Evolutionary conservation across 2,113 vertebrate genomes (phyloP).

Genomic region (Sisor rabdophorus): DNA sequence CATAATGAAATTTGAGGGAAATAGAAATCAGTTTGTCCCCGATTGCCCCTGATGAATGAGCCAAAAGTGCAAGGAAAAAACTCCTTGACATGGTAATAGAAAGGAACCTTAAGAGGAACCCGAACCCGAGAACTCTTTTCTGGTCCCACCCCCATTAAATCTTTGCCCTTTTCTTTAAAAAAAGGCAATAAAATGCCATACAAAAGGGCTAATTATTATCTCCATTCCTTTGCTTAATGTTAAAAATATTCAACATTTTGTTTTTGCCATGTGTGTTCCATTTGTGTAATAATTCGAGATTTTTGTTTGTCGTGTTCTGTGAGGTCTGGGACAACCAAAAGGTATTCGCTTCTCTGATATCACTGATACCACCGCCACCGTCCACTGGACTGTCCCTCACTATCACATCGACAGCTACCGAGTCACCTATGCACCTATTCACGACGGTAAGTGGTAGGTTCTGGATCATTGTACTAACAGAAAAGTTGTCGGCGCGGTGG

Average conservation of each 20-base stretch:
- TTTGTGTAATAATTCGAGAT: not conserved
- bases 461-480: not conserved
- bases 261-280: not conserved
- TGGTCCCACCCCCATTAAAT: too few species aligned
- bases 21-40: too few species aligned
- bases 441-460: conserved; percentile 4
- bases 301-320: not conserved
- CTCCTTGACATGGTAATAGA: too few species aligned
- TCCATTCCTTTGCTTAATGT: not conserved
- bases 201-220: too few species aligned
- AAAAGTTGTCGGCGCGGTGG: too few species aligned
- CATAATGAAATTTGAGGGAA: too few species aligned
- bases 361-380: conserved; percentile 81
- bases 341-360: conserved; percentile 88
- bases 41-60: too few species aligned
- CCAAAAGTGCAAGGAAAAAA: too few species aligned
- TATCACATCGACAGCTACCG: conserved; percentile 79
- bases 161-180: too few species aligned
- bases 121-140: too few species aligned
- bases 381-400: conserved; percentile 80
- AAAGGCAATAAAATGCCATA: too few species aligned
- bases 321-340: conserved; percentile 83
- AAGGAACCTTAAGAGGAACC: too few species aligned
- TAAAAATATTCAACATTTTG: not conserved
- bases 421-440: conserved; percentile 76